Evolutionary conservation across 2,797 vertebrate species (phyloP).

Genomic region (Crax fasciolata): DNA sequence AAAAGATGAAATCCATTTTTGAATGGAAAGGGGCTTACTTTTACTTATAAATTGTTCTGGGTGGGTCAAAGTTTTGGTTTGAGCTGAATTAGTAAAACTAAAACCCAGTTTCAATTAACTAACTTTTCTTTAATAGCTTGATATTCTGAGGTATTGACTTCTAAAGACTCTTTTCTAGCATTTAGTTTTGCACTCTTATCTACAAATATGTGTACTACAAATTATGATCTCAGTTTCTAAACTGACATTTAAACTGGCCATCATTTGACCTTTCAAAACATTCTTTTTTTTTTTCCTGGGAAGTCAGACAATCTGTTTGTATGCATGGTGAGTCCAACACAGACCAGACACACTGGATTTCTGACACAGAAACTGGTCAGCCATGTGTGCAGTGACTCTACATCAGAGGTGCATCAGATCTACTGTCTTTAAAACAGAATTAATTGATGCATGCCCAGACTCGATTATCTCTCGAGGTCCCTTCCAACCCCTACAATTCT

Average conservation of each 20-base stretch:
- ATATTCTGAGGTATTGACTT: not conserved
- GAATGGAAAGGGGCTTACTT: not conserved
- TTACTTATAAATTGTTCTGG: not conserved
- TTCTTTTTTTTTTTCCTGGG: not conserved
- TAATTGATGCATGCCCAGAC: not conserved
- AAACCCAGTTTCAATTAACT: not conserved
- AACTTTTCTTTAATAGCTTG: not conserved
- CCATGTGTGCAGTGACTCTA: not conserved
- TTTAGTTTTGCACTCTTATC: not conserved
- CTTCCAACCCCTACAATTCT: no score
- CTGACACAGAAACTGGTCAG: not conserved
- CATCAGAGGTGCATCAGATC: not conserved
- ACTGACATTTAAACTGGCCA: not conserved
- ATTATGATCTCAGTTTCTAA: not conserved
- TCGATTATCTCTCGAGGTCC: no score
- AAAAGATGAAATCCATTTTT: not conserved
- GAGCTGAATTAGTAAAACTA: not conserved
- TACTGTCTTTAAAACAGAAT: not conserved
- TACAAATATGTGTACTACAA: not conserved
- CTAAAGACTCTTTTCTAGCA: not conserved
- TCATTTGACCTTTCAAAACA: not conserved
- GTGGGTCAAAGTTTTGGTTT: not conserved
- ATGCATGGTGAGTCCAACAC: accelerated
- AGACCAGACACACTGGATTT: not conserved
- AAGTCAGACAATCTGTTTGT: not conserved